Conservation (phyloP, 2,113 vertebrate genomes). For the Tauraco erythrolophus region DNA sequence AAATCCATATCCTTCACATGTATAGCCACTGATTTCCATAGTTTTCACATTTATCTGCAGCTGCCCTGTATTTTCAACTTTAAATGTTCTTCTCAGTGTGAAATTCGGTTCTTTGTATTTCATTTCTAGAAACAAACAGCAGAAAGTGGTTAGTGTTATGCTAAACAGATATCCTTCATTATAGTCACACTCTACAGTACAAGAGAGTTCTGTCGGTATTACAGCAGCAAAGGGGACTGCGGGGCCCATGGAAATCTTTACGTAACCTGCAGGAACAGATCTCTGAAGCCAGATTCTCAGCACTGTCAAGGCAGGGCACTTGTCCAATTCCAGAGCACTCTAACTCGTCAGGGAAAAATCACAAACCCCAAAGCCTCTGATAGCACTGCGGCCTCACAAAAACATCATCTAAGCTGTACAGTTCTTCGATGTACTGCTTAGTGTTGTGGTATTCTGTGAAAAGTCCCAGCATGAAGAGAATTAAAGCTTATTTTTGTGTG, state of each 20-base stretch:
- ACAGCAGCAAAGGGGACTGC: fast-evolving
- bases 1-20: conserved; percentile 97
- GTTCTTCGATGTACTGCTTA: background rate
- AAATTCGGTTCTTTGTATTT: conserved; percentile 94
- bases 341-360: background rate
- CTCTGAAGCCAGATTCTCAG: background rate
- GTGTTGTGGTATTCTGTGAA: background rate
- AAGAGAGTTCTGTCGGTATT: background rate
- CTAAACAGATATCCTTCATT: background rate
- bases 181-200: background rate
- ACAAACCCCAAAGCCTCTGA: background rate
- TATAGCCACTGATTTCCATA: conserved; percentile 91
- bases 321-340: background rate
- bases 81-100: conserved; percentile 92
- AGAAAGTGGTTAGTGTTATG: background rate
- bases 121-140: conserved; percentile 77
- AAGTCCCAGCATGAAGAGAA: background rate
- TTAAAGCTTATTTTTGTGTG: background rate
- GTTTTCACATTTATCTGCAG: conserved; percentile 89
- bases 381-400: background rate
- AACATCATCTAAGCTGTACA: background rate
- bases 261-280: background rate
- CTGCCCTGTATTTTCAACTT: conserved; percentile 93
- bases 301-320: background rate
- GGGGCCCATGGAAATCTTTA: background rate